A percentile compares a stretch with the other conserved stretches of the same genome.
Conservation (phyloP, 2,113 vertebrate species). For the Oreochromis aureus region DNA sequence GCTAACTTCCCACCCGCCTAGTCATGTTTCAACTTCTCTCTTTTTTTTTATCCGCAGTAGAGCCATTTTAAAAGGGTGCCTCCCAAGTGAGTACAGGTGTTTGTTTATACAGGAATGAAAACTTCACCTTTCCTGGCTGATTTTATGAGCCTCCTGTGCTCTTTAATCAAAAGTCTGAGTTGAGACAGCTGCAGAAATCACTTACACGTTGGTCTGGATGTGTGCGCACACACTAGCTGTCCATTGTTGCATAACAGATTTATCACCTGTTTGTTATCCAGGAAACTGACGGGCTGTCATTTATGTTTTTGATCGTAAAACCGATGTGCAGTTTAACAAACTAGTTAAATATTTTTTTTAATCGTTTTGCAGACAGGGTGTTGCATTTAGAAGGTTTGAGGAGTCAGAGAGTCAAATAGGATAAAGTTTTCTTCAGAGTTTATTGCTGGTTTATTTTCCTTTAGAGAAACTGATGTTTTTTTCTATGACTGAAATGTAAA, state of each 20-base stretch:
- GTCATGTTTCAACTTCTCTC: slow-evolving; percentile 30
- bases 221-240: neutral
- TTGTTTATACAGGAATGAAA: slow-evolving; percentile 47
- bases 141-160: neutral
- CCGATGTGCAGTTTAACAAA: neutral
- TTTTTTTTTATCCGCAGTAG: neutral
- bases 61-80: neutral
- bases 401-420: neutral
- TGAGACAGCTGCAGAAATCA: slow-evolving; percentile 8
- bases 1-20: slow-evolving; percentile 8
- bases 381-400: neutral
- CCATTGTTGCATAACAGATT: neutral
- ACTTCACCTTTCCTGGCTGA: neutral
- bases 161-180: neutral
- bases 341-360: neutral
- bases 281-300: neutral
- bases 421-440: neutral
- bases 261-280: neutral
- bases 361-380: neutral
- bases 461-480: neutral
- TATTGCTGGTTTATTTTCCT: neutral
- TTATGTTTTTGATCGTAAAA: neutral
- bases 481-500: neutral
- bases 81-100: slow-evolving; percentile 27
- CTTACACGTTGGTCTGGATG: neutral